Evolutionary conservation across 2,113 vertebrate species (phyloP).

Genomic region (Peromyscus californicus): DNA sequence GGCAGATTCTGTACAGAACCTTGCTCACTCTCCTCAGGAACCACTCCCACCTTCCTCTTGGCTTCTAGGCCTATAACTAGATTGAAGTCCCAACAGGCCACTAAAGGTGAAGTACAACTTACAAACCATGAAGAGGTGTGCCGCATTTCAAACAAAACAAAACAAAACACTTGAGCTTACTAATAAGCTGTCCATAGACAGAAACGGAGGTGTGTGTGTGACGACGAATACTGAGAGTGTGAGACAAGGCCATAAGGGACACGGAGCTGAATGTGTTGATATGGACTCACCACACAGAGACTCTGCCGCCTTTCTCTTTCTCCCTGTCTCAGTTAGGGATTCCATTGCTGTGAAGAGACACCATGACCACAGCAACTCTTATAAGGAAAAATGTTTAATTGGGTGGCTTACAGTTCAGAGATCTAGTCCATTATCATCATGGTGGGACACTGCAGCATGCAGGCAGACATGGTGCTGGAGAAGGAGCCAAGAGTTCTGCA

Average conservation of each 20-base stretch:
- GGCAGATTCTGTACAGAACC: neutral
- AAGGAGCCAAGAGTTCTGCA: too few species aligned
- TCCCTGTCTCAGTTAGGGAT: neutral
- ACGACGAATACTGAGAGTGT: neutral
- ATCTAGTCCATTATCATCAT: too few species aligned
- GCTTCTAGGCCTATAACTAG: neutral
- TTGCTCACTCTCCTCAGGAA: neutral
- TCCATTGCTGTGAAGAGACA: neutral
- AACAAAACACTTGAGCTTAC: neutral
- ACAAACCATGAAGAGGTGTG: neutral
- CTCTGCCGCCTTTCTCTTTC: neutral
- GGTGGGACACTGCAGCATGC: too few species aligned
- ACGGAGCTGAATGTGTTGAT: neutral
- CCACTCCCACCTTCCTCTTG: neutral
- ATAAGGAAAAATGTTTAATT: neutral
- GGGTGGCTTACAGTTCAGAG: too few species aligned
- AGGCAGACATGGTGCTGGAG: too few species aligned
- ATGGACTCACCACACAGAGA: neutral
- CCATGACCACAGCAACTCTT: neutral
- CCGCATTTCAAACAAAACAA: neutral
- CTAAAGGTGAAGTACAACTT: neutral
- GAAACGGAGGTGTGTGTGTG: neutral
- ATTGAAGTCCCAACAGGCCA: neutral
- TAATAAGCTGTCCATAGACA: neutral
- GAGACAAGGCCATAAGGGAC: neutral